These are phyloP conservation scores for Ormyrus rosae DNA, from an alignment of 2,888 invertebrate species.

Conservation along the genomic window DNA sequence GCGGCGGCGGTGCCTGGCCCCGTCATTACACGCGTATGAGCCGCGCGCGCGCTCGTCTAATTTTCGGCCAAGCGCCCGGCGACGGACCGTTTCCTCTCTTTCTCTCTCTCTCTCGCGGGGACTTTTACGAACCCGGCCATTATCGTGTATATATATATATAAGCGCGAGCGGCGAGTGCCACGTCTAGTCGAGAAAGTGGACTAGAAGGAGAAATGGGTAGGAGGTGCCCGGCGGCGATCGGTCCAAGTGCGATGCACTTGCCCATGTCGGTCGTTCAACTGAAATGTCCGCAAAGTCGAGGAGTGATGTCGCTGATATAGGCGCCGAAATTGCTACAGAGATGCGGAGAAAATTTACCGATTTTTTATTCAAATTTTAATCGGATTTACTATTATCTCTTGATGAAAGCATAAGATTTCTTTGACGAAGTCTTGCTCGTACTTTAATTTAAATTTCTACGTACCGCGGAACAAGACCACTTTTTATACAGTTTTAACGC, in stretches of 20 bases:
- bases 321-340: not conserved
- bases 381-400: too few species aligned
- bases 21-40: conserved; percentile 59
- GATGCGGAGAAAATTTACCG: too few species aligned
- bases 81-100: conserved; percentile 10
- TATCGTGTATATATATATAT: not conserved
- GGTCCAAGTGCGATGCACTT: conserved; percentile 6
- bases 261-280: conserved; percentile 24
- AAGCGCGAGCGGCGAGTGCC: not conserved
- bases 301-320: conserved; percentile 13
- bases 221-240: too few species aligned
- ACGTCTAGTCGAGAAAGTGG: conserved; percentile 9
- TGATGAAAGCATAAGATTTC: too few species aligned
- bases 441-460: too few species aligned
- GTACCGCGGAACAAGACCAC: too few species aligned
- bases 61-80: conserved; percentile 43
- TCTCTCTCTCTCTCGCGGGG: not conserved
- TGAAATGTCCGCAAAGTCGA: not conserved
- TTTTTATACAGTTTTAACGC: too few species aligned
- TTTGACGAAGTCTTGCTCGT: too few species aligned
- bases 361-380: too few species aligned
- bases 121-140: conserved; percentile 45
- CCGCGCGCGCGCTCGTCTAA: conserved; percentile 52
- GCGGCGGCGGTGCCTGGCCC: conserved; percentile 33
- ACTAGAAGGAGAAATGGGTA: not conserved